Evolutionary conservation across 2,797 vertebrate genomes (phyloP), one percentile per base, ranked within the genome.

Genomic region (Choloepus didactylus): DNA sequence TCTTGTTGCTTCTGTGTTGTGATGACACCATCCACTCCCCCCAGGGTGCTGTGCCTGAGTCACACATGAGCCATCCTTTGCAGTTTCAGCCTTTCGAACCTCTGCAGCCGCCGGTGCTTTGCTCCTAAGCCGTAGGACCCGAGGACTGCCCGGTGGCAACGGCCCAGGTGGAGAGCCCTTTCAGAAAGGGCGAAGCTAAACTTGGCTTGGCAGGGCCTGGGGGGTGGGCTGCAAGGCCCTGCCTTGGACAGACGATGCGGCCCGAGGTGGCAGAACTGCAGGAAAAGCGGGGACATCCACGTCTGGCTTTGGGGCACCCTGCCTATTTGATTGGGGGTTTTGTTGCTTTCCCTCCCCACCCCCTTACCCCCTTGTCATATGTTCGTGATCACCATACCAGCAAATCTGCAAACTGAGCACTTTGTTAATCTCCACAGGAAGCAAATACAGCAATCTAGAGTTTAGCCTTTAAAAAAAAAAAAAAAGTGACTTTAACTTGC

Each of bases 21-120:
- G 98, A 95, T 97, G 94, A 91, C 97, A 89, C 98, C 97, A 82
- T 98, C 96, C 73, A 95, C 98, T 98, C 97, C 97, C 97, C 97
- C 96, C 83, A 0, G 54, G 97, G 72, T 96, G 95, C 95, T 97
- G 97, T 97, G 87, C 93, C 96, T 67, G 96, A 97, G 93, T 98
- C 97, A 98, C 98, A 98, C 98, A 98, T 85, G 97, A 98, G 97
- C 0, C 97, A 25, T 98, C 96, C 98, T 98, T 98, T 98, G 96
- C 97, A 98, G 98, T 98, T 98, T 98, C 98, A 98, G 98, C 98
- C 97, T 96, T 98, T 98, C 98, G 98, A 98, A 97, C 97, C 98
- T 96, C 98, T 85, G 96, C 97, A 96, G 94, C 97, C 97, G 82
- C 98, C 98, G 96, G 98, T 97, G 98, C 97, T 98, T 96, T 98